These are phyloP conservation scores for Brachionus manjavacas DNA, from an alignment of 1,140 invertebrate species.

Conservation along the genomic window DNA sequence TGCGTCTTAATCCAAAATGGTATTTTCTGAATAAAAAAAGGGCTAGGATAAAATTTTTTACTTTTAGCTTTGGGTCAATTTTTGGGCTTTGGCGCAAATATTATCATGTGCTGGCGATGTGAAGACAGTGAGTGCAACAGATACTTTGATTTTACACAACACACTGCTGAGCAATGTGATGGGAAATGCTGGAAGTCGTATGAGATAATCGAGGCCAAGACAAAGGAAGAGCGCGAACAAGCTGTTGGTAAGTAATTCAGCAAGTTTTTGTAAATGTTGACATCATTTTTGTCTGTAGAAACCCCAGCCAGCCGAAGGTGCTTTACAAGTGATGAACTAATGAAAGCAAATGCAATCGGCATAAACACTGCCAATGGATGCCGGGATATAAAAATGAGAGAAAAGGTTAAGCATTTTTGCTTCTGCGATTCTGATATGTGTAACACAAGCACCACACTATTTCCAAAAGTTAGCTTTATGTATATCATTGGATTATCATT, in stretches of 20 bases:
- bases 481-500: neutral
- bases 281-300: neutral
- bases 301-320: slow-evolving; percentile 35
- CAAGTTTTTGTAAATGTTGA: neutral
- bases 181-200: slow-evolving; percentile 43
- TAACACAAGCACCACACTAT: neutral
- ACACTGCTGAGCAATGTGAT: slow-evolving; percentile 39
- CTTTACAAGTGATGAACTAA: slow-evolving; percentile 42
- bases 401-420: slow-evolving; percentile 42
- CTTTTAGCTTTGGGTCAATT: slow-evolving; percentile 8
- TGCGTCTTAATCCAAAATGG: neutral
- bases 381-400: slow-evolving; percentile 43
- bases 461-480: neutral
- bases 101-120: slow-evolving; percentile 38
- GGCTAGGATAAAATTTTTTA: neutral
- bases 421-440: slow-evolving; percentile 42
- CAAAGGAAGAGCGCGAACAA: slow-evolving; percentile 35
- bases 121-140: slow-evolving; percentile 30
- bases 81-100: slow-evolving; percentile 30
- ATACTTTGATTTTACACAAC: slow-evolving; percentile 43
- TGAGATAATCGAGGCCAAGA: slow-evolving; percentile 39
- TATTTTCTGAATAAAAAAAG: neutral
- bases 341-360: slow-evolving; percentile 40
- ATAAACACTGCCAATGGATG: slow-evolving; percentile 42
- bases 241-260: slow-evolving; percentile 11